phyloP scores from a whole-genome alignment of 1,140 invertebrate genomes.

The Muscidifurax raptorellus region DNA sequence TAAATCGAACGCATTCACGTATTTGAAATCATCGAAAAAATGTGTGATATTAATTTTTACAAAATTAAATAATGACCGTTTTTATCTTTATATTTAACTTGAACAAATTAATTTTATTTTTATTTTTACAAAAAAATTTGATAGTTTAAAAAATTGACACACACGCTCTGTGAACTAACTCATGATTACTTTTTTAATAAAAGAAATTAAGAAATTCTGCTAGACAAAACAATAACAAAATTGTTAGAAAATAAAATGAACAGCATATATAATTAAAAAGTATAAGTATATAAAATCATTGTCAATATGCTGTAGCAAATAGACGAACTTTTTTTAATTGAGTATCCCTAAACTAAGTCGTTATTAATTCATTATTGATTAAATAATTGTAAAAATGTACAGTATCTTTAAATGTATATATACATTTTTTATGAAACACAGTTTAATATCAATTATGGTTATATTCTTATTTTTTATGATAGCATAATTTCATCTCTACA shows the following conservation, averaged over 20 bases:
- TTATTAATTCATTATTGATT: background rate
- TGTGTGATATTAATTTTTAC: conserved; percentile 52
- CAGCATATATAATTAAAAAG: conserved; percentile 20
- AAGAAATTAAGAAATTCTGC: background rate
- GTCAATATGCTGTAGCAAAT: background rate
- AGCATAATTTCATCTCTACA: background rate
- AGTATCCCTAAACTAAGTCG: background rate
- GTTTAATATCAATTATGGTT: background rate
- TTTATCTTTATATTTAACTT: conserved; percentile 24
- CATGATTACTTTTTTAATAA: background rate
- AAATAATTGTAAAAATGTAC: background rate
- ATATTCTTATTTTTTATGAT: background rate
- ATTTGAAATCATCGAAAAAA: conserved; percentile 48
- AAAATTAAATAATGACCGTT: conserved; percentile 12
- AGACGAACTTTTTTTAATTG: background rate
- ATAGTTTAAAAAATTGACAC: background rate
- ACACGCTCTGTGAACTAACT: background rate
- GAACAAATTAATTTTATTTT: conserved; percentile 18
- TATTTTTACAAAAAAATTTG: conserved; percentile 23
- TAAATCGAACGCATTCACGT: conserved; percentile 43
- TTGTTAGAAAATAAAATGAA: conserved; percentile 31
- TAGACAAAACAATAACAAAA: background rate
- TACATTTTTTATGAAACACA: too few relatives aligned
- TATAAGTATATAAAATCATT: background rate
- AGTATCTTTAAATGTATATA: background rate